Evolutionary conservation across 2,113 vertebrate genomes (phyloP).

Genomic region (Cepphus grylle): DNA sequence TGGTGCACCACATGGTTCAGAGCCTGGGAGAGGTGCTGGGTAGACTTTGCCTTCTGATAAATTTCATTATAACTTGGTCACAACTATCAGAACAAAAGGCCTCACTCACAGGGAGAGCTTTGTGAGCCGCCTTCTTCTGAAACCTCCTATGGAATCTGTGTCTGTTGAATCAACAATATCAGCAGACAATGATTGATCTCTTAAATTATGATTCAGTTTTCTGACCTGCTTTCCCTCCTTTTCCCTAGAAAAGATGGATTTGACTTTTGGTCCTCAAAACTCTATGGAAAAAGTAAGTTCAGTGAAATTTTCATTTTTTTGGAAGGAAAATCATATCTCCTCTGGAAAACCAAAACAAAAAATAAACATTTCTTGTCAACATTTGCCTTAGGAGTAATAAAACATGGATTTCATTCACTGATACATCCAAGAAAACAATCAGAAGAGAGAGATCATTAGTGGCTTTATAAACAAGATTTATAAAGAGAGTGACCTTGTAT

Average conservation of each 20-base stretch:
- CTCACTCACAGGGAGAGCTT: neutral
- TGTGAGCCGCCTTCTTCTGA: neutral
- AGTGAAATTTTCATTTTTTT: neutral
- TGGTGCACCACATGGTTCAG: accelerated
- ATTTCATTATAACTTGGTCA: neutral
- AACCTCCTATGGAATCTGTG: neutral
- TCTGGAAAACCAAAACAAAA: neutral
- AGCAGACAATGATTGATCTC: neutral
- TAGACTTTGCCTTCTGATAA: neutral
- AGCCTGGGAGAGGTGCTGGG: neutral
- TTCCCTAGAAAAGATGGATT: neutral
- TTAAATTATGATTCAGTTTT: neutral
- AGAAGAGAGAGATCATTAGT: neutral
- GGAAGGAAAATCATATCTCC: neutral
- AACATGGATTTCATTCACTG: neutral
- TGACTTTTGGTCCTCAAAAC: neutral
- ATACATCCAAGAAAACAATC: neutral
- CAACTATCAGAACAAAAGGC: neutral
- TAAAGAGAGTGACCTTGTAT: neutral
- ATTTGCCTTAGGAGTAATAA: neutral
- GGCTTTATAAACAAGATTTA: neutral
- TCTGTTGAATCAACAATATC: neutral
- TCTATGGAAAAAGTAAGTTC: neutral
- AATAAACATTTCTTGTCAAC: neutral
- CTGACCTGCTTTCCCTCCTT: neutral